Conservation (phyloP, 1,140 invertebrate species). For the Drosophila sproati region DNA sequence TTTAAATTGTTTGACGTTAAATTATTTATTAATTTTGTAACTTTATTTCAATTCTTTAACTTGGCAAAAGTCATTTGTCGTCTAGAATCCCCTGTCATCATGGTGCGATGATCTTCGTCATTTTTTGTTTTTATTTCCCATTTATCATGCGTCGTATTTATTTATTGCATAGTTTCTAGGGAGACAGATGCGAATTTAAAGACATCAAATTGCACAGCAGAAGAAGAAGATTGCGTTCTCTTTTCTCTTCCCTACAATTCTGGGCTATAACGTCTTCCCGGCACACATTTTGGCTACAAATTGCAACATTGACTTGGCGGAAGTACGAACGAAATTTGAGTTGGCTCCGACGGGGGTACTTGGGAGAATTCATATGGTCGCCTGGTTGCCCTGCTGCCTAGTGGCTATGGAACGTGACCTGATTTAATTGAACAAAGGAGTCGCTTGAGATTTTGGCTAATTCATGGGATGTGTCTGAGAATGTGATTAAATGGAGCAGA, state of each 20-base stretch:
- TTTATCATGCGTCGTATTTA: too few species aligned
- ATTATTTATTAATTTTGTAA: too few species aligned
- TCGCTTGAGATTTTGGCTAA: slow-evolving; percentile 10
- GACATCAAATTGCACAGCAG: slow-evolving; percentile 11
- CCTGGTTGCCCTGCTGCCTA: background rate
- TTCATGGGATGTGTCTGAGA: slow-evolving; percentile 4
- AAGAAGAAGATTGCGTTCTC: slow-evolving; percentile 8
- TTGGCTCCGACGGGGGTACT: slow-evolving; percentile 9
- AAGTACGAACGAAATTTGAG: slow-evolving; percentile 39
- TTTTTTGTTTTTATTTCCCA: background rate
- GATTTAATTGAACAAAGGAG: slow-evolving; percentile 20
- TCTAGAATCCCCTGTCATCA: too few species aligned
- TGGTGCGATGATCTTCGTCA: too few species aligned
- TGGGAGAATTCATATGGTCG: slow-evolving; percentile 10
- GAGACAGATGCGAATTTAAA: background rate
- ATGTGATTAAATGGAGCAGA: slow-evolving; percentile 21
- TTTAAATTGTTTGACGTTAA: too few species aligned
- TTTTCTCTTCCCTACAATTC: background rate
- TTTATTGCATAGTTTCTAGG: too few species aligned
- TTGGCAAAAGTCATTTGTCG: too few species aligned
- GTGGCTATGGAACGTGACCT: slow-evolving; percentile 36
- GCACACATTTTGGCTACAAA: slow-evolving; percentile 36
- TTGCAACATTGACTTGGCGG: slow-evolving; percentile 31
- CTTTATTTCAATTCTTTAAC: too few species aligned
- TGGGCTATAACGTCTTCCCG: slow-evolving; percentile 13